These are phyloP conservation scores for Chrysaora quinquecirrha DNA, from an alignment of 30 jellyfish, hydroid and myxozoan genomes.

Conservation along the genomic window DNA sequence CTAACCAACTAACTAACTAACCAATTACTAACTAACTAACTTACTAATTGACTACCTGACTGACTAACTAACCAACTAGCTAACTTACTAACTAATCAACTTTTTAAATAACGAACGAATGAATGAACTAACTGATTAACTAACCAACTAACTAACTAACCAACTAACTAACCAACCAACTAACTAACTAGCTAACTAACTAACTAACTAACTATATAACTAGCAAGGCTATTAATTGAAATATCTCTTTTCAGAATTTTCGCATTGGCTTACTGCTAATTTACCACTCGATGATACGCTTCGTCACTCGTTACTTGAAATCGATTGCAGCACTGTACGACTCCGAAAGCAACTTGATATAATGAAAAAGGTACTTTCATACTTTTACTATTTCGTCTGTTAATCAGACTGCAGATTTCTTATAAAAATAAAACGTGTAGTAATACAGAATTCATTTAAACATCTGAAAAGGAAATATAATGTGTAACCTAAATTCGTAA, in stretches of 20 bases:
- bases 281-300: conserved; percentile 80
- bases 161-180: too few relatives aligned
- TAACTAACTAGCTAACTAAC: too few relatives aligned
- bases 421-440: not conserved
- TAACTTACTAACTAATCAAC: too few relatives aligned
- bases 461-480: not conserved
- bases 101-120: too few relatives aligned
- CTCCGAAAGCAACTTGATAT: conserved; percentile 75
- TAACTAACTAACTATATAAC: not conserved
- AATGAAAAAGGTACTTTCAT: conserved; percentile 75
- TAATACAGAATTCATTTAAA: not conserved
- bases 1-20: too few relatives aligned
- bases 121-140: too few relatives aligned
- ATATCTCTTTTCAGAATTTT: conserved; percentile 58
- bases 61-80: too few relatives aligned
- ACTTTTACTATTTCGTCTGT: not conserved
- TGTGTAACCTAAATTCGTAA: not conserved
- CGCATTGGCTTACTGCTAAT: conserved; percentile 90
- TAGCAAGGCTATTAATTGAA: not conserved
- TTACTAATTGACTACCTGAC: too few relatives aligned
- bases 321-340: conserved; percentile 69
- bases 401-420: not conserved
- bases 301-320: conserved; percentile 69
- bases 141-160: too few relatives aligned
- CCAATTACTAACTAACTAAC: too few relatives aligned